Evolutionary conservation across 2,113 vertebrate species (phyloP).

Genomic region (Furnarius figulus): DNA sequence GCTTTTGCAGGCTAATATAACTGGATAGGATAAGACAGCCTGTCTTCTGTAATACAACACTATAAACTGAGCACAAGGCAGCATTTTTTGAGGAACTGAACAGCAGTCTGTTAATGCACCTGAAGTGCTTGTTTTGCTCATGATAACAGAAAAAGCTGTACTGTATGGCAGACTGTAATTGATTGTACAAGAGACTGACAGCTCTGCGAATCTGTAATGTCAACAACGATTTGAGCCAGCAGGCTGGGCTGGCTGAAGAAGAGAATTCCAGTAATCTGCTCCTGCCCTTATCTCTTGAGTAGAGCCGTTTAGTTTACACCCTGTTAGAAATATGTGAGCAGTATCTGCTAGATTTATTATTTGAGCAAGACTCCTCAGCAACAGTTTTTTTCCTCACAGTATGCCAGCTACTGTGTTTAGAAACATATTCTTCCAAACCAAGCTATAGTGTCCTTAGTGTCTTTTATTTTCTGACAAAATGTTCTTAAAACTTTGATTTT

Average conservation of each 20-base stretch:
- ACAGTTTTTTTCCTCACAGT: neutral
- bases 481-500: neutral
- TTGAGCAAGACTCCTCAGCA: neutral
- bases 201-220: slow-evolving; percentile 23
- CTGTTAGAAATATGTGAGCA: slow-evolving; percentile 27
- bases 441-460: neutral
- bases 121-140: neutral
- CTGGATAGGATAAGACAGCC: neutral
- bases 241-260: neutral
- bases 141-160: neutral
- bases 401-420: neutral
- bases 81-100: neutral
- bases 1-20: neutral
- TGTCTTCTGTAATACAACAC: neutral
- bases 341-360: slow-evolving; percentile 18
- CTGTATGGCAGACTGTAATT: neutral
- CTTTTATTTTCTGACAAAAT: neutral
- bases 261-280: slow-evolving; percentile 38
- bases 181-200: slow-evolving; percentile 30
- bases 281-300: slow-evolving; percentile 43
- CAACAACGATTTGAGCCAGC: neutral
- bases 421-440: neutral
- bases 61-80: neutral
- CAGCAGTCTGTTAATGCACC: neutral
- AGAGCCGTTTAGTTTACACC: slow-evolving; percentile 38